Conservation (phyloP, 1,140 invertebrate species). For the Neuroterus valhalla region DNA sequence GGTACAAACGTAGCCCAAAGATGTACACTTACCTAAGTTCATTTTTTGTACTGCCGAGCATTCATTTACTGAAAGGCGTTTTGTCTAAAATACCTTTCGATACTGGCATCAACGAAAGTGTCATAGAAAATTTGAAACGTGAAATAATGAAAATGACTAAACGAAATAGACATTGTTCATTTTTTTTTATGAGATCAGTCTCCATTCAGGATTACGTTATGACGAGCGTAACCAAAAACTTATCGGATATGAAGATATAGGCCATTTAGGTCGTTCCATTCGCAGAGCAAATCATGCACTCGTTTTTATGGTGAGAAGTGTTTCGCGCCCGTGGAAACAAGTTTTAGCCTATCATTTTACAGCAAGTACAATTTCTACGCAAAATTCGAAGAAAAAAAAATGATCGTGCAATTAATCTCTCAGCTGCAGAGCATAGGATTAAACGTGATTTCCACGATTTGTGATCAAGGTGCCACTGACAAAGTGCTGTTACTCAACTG, state of each 20-base stretch:
- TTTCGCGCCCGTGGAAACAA: constrained; percentile 8
- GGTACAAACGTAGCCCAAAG: constrained; percentile 2
- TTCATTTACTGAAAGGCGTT: background rate
- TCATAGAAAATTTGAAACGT: background rate
- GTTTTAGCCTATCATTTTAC: too few relatives aligned
- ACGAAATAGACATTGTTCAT: background rate
- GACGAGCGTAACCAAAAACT: background rate
- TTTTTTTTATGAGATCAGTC: background rate
- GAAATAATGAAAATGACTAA: background rate
- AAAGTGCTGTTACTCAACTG: background rate
- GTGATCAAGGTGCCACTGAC: constrained; percentile 35
- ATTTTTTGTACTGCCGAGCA: background rate
- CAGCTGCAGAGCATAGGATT: background rate
- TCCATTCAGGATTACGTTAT: background rate
- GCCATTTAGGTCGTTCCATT: constrained; percentile 5
- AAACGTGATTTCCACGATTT: constrained; percentile 18
- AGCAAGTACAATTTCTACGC: background rate
- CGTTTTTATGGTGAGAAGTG: background rate
- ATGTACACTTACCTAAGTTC: constrained; percentile 3
- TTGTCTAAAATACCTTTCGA: background rate
- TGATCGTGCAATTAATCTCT: background rate
- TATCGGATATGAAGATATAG: background rate
- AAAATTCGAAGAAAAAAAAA: background rate
- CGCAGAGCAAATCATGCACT: background rate
- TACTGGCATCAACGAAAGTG: background rate